A percentile compares a stretch with the other conserved stretches of the same genome.
These are phyloP conservation scores for Aplochiton taeniatus DNA, from an alignment of 2,797 vertebrate species.

Conservation along the genomic window DNA sequence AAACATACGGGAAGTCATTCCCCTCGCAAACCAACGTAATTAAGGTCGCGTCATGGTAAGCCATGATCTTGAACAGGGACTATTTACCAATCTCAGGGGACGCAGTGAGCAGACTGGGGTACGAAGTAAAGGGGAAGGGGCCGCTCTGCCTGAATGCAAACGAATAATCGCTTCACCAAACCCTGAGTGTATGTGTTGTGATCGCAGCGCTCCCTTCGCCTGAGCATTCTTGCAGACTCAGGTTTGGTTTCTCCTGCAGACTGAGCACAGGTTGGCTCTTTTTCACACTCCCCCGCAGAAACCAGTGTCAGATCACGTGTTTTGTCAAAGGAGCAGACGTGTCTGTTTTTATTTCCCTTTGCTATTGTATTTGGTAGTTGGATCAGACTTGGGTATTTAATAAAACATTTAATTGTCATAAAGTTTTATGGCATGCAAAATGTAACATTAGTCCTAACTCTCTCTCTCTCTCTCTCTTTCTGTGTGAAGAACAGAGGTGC, in stretches of 20 bases:
- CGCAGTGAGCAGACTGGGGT: conserved; percentile 50
- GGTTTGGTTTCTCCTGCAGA: conserved; percentile 74
- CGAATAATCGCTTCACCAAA: conserved; percentile 72
- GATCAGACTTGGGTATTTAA: no score
- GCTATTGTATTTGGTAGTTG: no score
- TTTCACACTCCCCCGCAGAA: conserved; percentile 53
- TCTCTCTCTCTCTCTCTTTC: conserved; percentile 21
- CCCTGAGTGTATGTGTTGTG: conserved; percentile 53
- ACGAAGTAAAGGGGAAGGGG: conserved; percentile 52
- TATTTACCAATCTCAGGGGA: conserved; percentile 52
- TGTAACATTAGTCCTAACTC: conserved; percentile 20
- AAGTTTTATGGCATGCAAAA: not conserved
- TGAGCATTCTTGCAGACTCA: conserved; percentile 64
- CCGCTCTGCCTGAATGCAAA: conserved; percentile 59
- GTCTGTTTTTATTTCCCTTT: no score
- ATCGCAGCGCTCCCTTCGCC: conserved; percentile 59
- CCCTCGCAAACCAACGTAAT: no score
- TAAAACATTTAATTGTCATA: no score
- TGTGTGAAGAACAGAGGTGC: conserved; percentile 27
- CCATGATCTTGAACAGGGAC: conserved; percentile 40
- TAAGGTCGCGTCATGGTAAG: conserved; percentile 34
- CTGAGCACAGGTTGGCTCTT: conserved; percentile 55
- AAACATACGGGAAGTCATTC: no score
- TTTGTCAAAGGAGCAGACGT: no score
- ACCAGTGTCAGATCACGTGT: conserved; percentile 36